Conservation (phyloP, 2,888 invertebrate genomes). For the Acrobasis consociella region DNA sequence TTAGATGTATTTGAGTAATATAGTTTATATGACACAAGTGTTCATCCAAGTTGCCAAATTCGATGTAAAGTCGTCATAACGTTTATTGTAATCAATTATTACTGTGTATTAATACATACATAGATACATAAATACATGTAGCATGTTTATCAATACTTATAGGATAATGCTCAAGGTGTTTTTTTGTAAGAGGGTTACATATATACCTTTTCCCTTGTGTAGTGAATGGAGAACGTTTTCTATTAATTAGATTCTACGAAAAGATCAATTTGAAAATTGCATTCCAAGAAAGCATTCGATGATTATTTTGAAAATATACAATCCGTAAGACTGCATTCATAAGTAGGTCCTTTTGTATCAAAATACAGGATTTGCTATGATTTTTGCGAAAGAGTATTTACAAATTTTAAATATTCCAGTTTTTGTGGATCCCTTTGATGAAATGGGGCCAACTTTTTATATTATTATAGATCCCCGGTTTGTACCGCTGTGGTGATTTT, state of each 20-base stretch:
- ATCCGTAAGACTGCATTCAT: conserved; percentile 74
- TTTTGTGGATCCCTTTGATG: conserved; percentile 73
- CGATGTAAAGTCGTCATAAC: conserved; percentile 65
- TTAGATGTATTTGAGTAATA: conserved; percentile 8
- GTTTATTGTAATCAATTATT: conserved; percentile 71
- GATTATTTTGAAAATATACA: conserved; percentile 67
- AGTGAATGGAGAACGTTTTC: conserved; percentile 53
- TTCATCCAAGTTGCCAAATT: conserved; percentile 81
- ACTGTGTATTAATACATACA: conserved; percentile 49
- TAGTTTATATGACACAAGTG: conserved; percentile 55
- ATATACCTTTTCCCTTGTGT: conserved; percentile 57
- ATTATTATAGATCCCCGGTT: conserved; percentile 54
- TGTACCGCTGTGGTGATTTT: conserved; percentile 42
- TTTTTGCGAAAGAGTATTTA: conserved; percentile 64
- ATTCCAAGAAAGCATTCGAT: conserved; percentile 66
- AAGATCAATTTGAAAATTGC: conserved; percentile 66
- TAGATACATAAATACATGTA: conserved; percentile 58
- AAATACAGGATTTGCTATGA: conserved; percentile 54
- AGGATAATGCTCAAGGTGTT: conserved; percentile 79
- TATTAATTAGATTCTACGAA: conserved; percentile 50
- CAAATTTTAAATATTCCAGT: conserved; percentile 67
- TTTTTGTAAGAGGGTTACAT: conserved; percentile 68
- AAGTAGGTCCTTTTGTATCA: conserved; percentile 64
- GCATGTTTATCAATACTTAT: conserved; percentile 74
- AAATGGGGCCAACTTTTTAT: conserved; percentile 77